Evolutionary conservation across 2,797 vertebrate genomes (phyloP).

Genomic region (Choloepus didactylus): DNA sequence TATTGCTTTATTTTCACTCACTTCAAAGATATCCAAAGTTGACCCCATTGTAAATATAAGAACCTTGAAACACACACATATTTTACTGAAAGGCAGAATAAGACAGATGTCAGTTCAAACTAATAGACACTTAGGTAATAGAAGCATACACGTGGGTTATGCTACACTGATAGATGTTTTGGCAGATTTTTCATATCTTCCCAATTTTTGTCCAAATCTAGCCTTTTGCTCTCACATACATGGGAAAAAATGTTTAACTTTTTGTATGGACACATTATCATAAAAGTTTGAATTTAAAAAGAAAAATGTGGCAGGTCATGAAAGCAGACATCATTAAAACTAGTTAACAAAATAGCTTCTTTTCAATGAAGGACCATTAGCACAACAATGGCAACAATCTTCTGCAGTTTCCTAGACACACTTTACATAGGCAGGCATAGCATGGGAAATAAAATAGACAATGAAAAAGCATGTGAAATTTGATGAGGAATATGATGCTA

Average conservation of each 20-base stretch:
- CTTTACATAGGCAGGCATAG: background rate
- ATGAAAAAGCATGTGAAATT: background rate
- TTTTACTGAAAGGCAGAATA: background rate
- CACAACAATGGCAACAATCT: background rate
- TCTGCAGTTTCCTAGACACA: background rate
- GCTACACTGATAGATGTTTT: background rate
- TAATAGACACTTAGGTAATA: background rate
- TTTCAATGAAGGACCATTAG: background rate
- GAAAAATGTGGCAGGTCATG: background rate
- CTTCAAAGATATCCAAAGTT: background rate
- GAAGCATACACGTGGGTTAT: background rate
- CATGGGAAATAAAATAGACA: background rate
- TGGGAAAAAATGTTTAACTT: background rate
- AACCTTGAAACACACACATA: background rate
- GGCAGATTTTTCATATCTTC: background rate
- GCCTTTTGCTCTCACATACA: background rate
- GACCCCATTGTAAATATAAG: background rate
- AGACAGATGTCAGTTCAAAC: background rate
- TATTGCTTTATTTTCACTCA: background rate
- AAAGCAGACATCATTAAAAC: background rate
- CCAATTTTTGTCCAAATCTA: background rate
- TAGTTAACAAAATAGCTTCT: background rate
- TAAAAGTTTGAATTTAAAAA: slow-evolving; percentile 25
- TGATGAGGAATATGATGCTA: background rate
- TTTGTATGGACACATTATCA: background rate